Evolutionary conservation across 2,888 invertebrate genomes (phyloP).

Genomic region (Limnephilus lunatus): DNA sequence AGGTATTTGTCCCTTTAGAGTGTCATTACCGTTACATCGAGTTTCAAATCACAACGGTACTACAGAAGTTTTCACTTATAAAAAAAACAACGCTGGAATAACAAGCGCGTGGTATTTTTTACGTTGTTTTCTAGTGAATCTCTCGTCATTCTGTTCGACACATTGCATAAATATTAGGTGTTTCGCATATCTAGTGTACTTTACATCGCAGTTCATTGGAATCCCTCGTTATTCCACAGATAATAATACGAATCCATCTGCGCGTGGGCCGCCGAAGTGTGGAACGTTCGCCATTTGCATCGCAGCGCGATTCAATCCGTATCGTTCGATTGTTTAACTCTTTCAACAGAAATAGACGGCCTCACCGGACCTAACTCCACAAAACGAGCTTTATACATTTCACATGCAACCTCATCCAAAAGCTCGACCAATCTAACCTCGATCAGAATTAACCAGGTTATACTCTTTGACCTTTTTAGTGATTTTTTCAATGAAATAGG

Average conservation of each 20-base stretch:
- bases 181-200: not conserved
- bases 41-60: too few species aligned
- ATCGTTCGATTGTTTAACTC: slow-evolving; percentile 41
- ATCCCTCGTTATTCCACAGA: not conserved
- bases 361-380: not conserved
- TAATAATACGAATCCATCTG: not conserved
- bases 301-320: not conserved
- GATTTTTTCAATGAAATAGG: slow-evolving; percentile 18
- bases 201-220: not conserved
- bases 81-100: too few species aligned
- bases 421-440: not conserved
- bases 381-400: not conserved
- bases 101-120: not conserved
- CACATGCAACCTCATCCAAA: not conserved
- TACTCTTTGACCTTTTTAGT: not conserved
- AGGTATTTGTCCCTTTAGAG: too few species aligned
- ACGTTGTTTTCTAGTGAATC: not conserved
- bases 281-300: slow-evolving; percentile 21
- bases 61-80: too few species aligned
- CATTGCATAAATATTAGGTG: not conserved
- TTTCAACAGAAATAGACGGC: slow-evolving; percentile 41
- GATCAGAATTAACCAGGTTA: not conserved
- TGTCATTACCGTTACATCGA: too few species aligned
- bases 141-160: not conserved
- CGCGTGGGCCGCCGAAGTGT: not conserved